phyloP scores from a whole-genome alignment of 2,888 invertebrate species.

The Tineola bisselliella region DNA sequence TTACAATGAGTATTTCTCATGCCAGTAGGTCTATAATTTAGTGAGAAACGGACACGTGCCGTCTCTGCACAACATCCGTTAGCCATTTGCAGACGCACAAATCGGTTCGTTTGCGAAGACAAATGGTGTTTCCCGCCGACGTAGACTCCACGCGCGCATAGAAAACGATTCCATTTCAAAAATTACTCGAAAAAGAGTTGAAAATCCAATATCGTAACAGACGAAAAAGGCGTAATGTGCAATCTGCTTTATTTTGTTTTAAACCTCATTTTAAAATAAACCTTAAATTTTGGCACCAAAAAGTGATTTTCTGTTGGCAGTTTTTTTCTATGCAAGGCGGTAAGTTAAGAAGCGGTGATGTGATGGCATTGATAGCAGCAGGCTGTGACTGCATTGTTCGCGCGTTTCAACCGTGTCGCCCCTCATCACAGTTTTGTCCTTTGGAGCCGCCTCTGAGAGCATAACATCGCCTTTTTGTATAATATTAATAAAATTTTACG shows the following conservation, averaged over 20 bases:
- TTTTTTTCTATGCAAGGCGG: slow-evolving; percentile 21
- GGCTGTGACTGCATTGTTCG: slow-evolving; percentile 30
- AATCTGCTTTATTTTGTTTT: slow-evolving; percentile 25
- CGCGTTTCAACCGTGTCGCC: slow-evolving; percentile 37
- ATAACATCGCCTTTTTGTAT: slow-evolving; percentile 33
- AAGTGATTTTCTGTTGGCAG: neutral
- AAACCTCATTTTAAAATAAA: neutral
- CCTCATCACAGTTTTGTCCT: slow-evolving; percentile 17
- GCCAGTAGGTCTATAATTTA: slow-evolving; percentile 1
- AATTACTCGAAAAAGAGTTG: slow-evolving; percentile 50
- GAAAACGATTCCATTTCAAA: slow-evolving; percentile 51
- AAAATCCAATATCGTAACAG: slow-evolving; percentile 42
- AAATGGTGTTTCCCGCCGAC: slow-evolving; percentile 42
- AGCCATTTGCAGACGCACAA: slow-evolving; percentile 59
- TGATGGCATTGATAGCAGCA: slow-evolving; percentile 31
- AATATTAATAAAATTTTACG: slow-evolving; percentile 43
- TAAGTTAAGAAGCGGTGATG: slow-evolving; percentile 33
- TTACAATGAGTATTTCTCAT: slow-evolving; percentile 11
- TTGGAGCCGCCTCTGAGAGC: slow-evolving; percentile 12
- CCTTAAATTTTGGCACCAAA: neutral
- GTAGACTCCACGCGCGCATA: slow-evolving; percentile 31
- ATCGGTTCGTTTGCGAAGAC: slow-evolving; percentile 65
- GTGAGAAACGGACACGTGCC: slow-evolving; percentile 33
- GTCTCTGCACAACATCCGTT: slow-evolving; percentile 51
- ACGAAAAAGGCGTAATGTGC: slow-evolving; percentile 22